phyloP scores from a whole-genome alignment of 2,113 vertebrate genomes.

The Chinchilla lanigera region DNA sequence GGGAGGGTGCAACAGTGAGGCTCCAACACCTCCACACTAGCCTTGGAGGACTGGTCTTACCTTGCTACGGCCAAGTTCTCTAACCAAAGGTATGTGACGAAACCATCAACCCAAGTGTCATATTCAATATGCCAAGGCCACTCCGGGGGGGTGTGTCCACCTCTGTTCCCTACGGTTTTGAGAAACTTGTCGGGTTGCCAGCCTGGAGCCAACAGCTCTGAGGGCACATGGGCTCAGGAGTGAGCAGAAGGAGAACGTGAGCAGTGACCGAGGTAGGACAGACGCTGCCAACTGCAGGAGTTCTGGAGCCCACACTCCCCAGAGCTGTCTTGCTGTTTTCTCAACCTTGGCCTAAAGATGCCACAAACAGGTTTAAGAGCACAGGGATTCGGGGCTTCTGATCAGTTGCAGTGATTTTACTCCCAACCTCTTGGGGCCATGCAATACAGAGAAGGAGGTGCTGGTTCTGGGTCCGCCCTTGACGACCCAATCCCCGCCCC shows the following conservation, averaged over 20 bases:
- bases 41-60: not conserved
- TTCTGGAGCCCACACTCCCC: not conserved
- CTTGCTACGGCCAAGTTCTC: not conserved
- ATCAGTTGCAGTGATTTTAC: not conserved
- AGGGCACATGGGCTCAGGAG: not conserved
- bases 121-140: too few species aligned
- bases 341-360: not conserved
- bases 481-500: not conserved
- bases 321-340: not conserved
- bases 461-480: not conserved
- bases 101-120: not conserved
- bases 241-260: not conserved
- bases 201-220: not conserved
- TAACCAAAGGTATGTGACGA: not conserved
- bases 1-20: too few species aligned
- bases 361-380: not conserved
- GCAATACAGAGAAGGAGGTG: not conserved
- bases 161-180: not conserved
- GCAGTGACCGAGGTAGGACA: not conserved
- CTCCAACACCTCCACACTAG: rapidly evolving
- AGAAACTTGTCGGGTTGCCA: not conserved
- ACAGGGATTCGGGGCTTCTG: not conserved
- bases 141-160: too few species aligned
- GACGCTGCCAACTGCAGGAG: not conserved
- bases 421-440: rapidly evolving